Evolutionary conservation across 2,888 invertebrate species (phyloP).

Genomic region (Cecidostiba fungosa): DNA sequence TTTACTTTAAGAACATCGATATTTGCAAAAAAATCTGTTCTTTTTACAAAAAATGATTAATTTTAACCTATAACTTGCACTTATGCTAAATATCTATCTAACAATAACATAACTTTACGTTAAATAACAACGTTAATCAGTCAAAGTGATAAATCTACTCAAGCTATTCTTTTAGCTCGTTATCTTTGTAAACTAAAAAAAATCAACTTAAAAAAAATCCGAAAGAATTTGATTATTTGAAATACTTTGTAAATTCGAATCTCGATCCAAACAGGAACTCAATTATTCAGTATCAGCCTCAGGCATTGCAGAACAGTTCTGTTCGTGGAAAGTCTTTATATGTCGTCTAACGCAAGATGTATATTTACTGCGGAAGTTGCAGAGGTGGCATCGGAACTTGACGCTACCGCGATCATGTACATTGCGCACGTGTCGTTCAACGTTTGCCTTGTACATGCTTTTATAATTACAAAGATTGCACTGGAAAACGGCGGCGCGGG

Average conservation of each 20-base stretch:
- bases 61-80: not conserved
- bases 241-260: not conserved
- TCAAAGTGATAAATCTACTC: not conserved
- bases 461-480: slow-evolving; percentile 79
- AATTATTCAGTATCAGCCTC: not conserved
- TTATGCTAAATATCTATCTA: not conserved
- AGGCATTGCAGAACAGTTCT: not conserved
- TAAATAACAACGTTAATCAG: not conserved
- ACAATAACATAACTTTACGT: not conserved
- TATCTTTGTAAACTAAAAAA: not conserved
- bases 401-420: slow-evolving; percentile 71
- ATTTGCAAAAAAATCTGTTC: not conserved
- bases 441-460: slow-evolving; percentile 78
- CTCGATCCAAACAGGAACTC: not conserved
- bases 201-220: not conserved
- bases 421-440: slow-evolving; percentile 77
- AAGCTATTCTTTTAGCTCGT: not conserved
- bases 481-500: slow-evolving; percentile 75
- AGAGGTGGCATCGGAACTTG: slow-evolving; percentile 73
- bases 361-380: slow-evolving; percentile 76
- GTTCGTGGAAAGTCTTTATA: slow-evolving; percentile 73
- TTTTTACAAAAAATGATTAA: not conserved
- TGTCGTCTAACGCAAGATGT: slow-evolving; percentile 76
- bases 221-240: not conserved
- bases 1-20: not conserved